Evolutionary conservation across 2,888 invertebrate genomes (phyloP), one percentile per base, ranked within the genome.

Genomic region (Nysson spinosus): DNA sequence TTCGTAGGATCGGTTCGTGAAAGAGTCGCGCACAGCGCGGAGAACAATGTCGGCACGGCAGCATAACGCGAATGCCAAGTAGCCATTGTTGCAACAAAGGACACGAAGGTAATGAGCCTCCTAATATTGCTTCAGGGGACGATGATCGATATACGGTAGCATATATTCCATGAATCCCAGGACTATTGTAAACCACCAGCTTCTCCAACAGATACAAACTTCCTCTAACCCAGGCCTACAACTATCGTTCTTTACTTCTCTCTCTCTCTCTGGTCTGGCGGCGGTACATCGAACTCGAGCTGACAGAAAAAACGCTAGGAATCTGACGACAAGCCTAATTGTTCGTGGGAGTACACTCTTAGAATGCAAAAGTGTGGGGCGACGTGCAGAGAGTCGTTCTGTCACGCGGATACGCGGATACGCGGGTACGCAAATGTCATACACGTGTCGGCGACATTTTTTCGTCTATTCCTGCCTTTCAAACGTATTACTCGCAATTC

Each of bases 361-460:
- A 72, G 83, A 82, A 82, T 83, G 77, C 75, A 78, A 79, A 81
- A 79, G 72, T 69, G 66, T 60, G 61, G 26, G 49, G 60, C 56
- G 54, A 35, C 57, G 37, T 47, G 40, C 52, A 42, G 43, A 19
- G 32, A 22, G 24, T 22, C 62, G 49, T 46, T 63, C 55, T 51
- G 37, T 67, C 63, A 46, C 46, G 43, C 54, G 37, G 55, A 22
- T 58, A 32, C 32, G 62, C 65, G 58, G 73, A 75, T 75, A n/a
- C n/a, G n/a, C 54, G 37, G 55, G 24, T 58, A 32, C 32, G 62
- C 65, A 61, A 75, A 75, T 75, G 69, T 75, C 72, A 64, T 51
- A 67, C 75, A 73, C 65, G 65, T 67, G 71, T 65, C 63, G 39
- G 35, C 40, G 49, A n/a, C n/a, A n/a, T n/a, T n/a, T n/a, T n/a